Evolutionary conservation across 2,888 invertebrate genomes (phyloP).

Genomic region (Anodontia alba): DNA sequence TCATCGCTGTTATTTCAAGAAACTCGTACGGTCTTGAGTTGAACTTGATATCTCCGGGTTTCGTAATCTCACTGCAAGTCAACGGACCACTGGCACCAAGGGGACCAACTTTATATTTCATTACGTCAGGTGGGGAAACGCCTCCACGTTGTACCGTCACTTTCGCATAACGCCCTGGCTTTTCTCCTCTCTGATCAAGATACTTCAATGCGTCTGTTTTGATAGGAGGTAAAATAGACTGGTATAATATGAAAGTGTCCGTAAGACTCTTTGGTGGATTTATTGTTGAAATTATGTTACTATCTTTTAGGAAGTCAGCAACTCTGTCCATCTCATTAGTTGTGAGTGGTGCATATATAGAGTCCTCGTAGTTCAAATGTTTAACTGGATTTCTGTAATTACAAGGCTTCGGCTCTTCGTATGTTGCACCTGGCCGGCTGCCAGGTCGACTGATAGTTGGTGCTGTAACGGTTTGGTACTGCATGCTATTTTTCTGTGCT

Average conservation of each 20-base stretch:
- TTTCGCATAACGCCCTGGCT: constrained; percentile 64
- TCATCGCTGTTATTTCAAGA: constrained; percentile 53
- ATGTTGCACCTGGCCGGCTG: neutral
- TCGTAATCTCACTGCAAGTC: constrained; percentile 26
- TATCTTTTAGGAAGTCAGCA: constrained; percentile 38
- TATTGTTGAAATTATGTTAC: constrained; percentile 39
- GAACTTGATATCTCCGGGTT: constrained; percentile 61
- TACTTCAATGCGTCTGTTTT: constrained; percentile 60
- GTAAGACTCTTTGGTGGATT: constrained; percentile 41
- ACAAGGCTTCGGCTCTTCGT: constrained; percentile 29
- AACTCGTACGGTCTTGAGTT: constrained; percentile 65
- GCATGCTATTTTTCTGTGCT: neutral
- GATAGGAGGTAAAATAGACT: constrained; percentile 56
- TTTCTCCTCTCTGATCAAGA: constrained; percentile 53
- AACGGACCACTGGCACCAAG: constrained; percentile 38
- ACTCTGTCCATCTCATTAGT: constrained; percentile 55
- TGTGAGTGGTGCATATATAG: constrained; percentile 60
- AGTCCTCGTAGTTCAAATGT: constrained; percentile 42
- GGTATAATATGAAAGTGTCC: constrained; percentile 61
- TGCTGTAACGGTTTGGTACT: neutral
- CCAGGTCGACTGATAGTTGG: neutral
- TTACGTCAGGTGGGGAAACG: constrained; percentile 53
- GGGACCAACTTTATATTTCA: constrained; percentile 71
- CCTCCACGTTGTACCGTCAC: constrained; percentile 63
- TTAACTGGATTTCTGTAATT: constrained; percentile 38